phyloP scores from a whole-genome alignment of 2,797 vertebrate species.

The Cichlasoma orientale region DNA sequence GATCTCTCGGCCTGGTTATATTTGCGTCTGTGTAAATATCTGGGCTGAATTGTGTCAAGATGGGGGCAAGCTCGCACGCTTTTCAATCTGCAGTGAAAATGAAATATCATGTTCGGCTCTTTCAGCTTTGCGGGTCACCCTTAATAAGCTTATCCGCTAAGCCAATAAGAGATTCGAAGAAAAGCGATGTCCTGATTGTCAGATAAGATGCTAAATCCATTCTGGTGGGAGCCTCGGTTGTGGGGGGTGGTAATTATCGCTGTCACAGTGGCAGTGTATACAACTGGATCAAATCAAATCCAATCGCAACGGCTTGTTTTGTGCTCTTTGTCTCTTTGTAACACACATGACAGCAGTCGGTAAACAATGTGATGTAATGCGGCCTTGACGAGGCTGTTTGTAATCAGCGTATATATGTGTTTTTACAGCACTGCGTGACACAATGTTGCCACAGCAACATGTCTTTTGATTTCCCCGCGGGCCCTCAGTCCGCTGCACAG shows the following conservation, averaged over 20 bases:
- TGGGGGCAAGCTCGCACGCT: constrained; percentile 22
- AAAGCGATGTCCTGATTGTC: constrained; percentile 73
- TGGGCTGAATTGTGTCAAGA: constrained; percentile 29
- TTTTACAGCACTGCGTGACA: not conserved
- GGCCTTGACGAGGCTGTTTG: not conserved
- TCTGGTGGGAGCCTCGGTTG: constrained; percentile 37
- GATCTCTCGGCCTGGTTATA: not conserved
- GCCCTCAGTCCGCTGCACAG: not conserved
- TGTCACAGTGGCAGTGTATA: constrained; percentile 60
- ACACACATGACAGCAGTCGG: constrained; percentile 13
- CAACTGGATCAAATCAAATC: constrained; percentile 64
- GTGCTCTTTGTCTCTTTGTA: constrained; percentile 33
- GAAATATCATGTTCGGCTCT: constrained; percentile 66
- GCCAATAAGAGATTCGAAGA: constrained; percentile 72
- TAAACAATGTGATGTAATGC: constrained; percentile 18
- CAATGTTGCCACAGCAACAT: not conserved
- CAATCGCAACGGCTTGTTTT: constrained; percentile 48
- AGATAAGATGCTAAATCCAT: constrained; percentile 75
- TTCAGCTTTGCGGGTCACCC: constrained; percentile 61
- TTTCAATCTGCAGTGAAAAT: constrained; percentile 60
- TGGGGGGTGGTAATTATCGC: constrained; percentile 57
- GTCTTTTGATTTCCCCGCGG: not conserved
- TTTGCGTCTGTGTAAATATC: constrained; percentile 39
- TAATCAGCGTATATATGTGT: not conserved
- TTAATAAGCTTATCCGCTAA: constrained; percentile 75